Percentiles rank a stretch among this genome's conserved stretches.
Evolutionary conservation across 2,797 vertebrate species (phyloP).

Genomic region (Notolabrus celidotus): DNA sequence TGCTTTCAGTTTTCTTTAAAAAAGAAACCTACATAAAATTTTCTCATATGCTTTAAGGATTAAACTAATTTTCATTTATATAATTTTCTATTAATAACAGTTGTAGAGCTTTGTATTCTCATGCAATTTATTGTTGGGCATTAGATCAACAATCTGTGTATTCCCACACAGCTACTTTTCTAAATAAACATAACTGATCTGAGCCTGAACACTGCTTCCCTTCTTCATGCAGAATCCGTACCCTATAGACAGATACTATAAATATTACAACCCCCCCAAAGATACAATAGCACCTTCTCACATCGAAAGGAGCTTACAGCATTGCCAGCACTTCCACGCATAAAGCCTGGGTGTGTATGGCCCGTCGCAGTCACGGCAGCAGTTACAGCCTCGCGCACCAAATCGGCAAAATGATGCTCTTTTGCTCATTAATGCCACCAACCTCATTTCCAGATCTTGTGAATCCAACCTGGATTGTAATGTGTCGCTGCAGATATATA

Average conservation of each 20-base stretch:
- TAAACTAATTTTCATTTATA: too few relatives aligned
- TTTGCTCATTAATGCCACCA: neutral
- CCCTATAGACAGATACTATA: neutral
- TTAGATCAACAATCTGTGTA: too few relatives aligned
- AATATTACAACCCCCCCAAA: slow-evolving; percentile 14
- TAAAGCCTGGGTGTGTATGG: slow-evolving; percentile 55
- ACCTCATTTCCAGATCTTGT: neutral
- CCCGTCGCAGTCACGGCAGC: slow-evolving; percentile 49
- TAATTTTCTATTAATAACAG: too few relatives aligned
- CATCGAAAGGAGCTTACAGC: slow-evolving; percentile 9
- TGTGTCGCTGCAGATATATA: neutral
- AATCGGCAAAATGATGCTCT: neutral
- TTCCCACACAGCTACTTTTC: too few relatives aligned
- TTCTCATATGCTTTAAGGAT: too few relatives aligned
- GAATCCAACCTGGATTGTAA: neutral
- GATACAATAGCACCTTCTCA: slow-evolving; percentile 27
- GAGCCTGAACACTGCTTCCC: neutral
- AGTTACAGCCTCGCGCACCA: slow-evolving; percentile 2
- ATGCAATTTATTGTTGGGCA: too few relatives aligned
- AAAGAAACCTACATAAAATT: too few relatives aligned
- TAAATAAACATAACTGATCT: neutral
- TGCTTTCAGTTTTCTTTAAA: too few relatives aligned
- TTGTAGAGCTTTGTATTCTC: too few relatives aligned
- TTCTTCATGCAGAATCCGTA: neutral
- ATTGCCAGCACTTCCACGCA: slow-evolving; percentile 5